Base-by-base conservation (phyloP, 2,797 vertebrate genomes). In the Bovichtus variegatus region DNA sequence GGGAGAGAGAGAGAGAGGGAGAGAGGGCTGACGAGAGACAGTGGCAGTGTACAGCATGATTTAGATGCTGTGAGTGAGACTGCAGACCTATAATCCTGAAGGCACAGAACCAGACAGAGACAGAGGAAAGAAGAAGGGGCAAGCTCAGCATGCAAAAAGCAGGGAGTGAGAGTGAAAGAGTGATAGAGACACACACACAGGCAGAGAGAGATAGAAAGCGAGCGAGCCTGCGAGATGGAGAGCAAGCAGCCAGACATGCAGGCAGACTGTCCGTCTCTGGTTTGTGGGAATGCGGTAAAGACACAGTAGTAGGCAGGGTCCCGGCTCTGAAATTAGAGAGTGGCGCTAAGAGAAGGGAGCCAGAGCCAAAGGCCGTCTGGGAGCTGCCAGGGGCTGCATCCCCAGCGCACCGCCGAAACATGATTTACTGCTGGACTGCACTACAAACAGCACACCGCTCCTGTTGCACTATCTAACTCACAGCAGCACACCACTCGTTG, bases 261-360 rank as follows among this genome's bases (percentile, higher is more conserved):
- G 91, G 90, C 93, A 93, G 93, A 94, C 92, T 92, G 91, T 88
- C 86, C 86, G 92, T 93, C 91, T 92, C 91, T 92, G 92, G 89
- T 93, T 91, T 93, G 92, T 88, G 93, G 91, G 92, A 92, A 90
- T 93, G 92, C 47, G 92, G 92, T 93, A 81, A 87, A 89, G 92
- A 92, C 90, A 90, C 92, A 92, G 91, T 89, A 90, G 92, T 87
- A 88, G 90, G 91, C 92, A 89, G 91, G 86, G 90, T 90, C 89
- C 91, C 83, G 81, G 87, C 87, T 84, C 92, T 90, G 90, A 93
- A 94, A 94, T 94, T 93, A 93, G 84, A 93, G 93, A 92, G 92
- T 92, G 90, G 90, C 86, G 90, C 90, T 92, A 88, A 90, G 89
- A 90, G 90, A 90, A 90, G 76, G 85, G 90, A 92, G 88, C 84